Evolutionary conservation across 1,140 invertebrate genomes (phyloP).

Genomic region (Phenacoccus solenopsis): DNA sequence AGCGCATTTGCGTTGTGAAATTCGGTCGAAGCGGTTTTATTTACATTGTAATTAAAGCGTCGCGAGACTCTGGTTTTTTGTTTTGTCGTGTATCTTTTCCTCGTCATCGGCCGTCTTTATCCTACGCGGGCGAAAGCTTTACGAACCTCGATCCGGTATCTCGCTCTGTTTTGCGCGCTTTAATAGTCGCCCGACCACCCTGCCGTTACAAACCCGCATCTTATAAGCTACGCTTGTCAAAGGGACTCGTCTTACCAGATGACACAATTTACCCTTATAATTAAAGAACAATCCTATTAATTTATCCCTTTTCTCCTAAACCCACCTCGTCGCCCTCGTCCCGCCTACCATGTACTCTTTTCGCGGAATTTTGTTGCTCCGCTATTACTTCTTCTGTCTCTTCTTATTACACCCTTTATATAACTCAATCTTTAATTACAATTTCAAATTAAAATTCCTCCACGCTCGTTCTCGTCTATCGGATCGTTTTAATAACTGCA

Average conservation of each 20-base stretch:
- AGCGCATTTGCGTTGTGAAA: too few species aligned
- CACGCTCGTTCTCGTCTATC: not conserved
- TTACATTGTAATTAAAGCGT: too few species aligned
- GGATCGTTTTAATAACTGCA: conserved; percentile 15
- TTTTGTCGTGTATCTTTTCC: too few species aligned
- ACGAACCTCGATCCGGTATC: not conserved
- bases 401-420: conserved; percentile 9
- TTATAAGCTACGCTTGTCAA: conserved; percentile 15
- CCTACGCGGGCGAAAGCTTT: not conserved
- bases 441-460: conserved; percentile 18
- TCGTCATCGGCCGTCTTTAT: too few species aligned
- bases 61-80: too few species aligned
- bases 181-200: not conserved
- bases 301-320: conserved; percentile 14
- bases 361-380: not conserved
- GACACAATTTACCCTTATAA: conserved; percentile 18
- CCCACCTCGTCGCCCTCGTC: not conserved
- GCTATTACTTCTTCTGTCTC: not conserved
- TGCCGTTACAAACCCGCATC: conserved; percentile 7
- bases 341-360: not conserved
- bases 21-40: too few species aligned
- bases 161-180: not conserved
- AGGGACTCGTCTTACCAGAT: conserved; percentile 16
- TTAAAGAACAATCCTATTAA: conserved; percentile 18
- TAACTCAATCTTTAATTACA: conserved; percentile 18